phyloP scores from a whole-genome alignment of 2,113 vertebrate species.

The Datnioides undecimradiatus region DNA sequence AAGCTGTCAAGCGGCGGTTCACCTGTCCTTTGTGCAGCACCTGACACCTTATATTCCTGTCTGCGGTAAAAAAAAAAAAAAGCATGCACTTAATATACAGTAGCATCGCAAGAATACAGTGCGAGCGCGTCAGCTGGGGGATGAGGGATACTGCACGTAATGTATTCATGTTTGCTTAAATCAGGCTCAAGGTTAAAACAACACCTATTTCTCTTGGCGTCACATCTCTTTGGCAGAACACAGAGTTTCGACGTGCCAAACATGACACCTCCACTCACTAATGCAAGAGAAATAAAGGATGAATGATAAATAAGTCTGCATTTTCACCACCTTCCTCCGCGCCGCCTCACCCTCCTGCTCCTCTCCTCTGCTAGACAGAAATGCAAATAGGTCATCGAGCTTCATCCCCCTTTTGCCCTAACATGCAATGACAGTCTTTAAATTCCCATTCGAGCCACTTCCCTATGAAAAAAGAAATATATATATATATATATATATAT shows the following conservation, averaged over 20 bases:
- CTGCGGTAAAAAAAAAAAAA: conserved; percentile 71
- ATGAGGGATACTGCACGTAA: conserved; percentile 73
- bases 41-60: conserved; percentile 73
- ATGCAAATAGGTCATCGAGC: conserved; percentile 83
- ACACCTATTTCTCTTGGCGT: conserved; percentile 81
- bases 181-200: conserved; percentile 85
- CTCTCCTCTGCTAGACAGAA: conserved; percentile 69
- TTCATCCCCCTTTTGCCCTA: conserved; percentile 77
- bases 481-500: too few species aligned
- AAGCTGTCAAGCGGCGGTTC: conserved; percentile 63
- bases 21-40: conserved; percentile 70
- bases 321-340: conserved; percentile 56
- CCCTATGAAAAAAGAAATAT: conserved; percentile 54
- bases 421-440: conserved; percentile 81
- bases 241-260: conserved; percentile 76
- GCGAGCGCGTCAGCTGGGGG: conserved; percentile 54
- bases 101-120: conserved; percentile 67
- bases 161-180: conserved; percentile 85
- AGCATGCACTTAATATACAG: conserved; percentile 72
- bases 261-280: conserved; percentile 78
- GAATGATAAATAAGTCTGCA: conserved; percentile 78
- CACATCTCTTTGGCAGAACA: conserved; percentile 79
- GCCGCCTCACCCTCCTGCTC: conserved; percentile 49
- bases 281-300: conserved; percentile 75
- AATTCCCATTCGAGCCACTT: conserved; percentile 63